Evolutionary conservation across 2,797 vertebrate species (phyloP), one percentile per base, ranked within the genome.

Genomic region (Atherinosoma microstoma): DNA sequence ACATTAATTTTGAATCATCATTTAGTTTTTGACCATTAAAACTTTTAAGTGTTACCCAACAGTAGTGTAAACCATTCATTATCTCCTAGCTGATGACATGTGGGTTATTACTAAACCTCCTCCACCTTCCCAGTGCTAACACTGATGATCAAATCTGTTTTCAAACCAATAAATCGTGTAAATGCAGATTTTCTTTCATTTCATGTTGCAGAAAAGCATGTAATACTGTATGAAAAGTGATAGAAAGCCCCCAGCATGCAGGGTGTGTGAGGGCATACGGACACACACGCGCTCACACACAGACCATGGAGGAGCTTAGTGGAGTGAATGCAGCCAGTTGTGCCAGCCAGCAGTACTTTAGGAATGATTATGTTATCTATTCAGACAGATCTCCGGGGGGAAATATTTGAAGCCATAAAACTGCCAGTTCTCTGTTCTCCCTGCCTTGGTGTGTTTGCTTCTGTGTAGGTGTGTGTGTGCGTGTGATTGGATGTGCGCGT

Each of bases 321-420:
- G 59, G 54, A 36, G 70, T 79, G 74, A 78, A 83, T 75, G 60
- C 36, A 69, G 79, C 71, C 70, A 76, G 67, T 84, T 79, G 64
- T 87, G 69, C 61, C 77, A 75, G 83, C 70, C 75, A 79, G 61
- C 79, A 67, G 67, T 76, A 75, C 73, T 84, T 83, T 82, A 77
- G 60, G 58, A 83, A 82, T 82, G 82, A 92, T 93, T 79, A 86
- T 89, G 82, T 88, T 89, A 84, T 91, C 80, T 87, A 70, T 90
- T 90, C 82, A 78, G 87, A 91, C 85, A 89, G 75, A 89, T 87
- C 89, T 91, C 79, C 12, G 20, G 80, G 78, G 79, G 84, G 70
- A 74, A 87, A 83, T 86, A 84, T 90, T 69, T 86, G 82, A 84
- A 83, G 80, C 68, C 82, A 88, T 89, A 83, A 92, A 90, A 90